Conservation (phyloP, 2,113 vertebrate genomes). For the Stercorarius parasiticus region DNA sequence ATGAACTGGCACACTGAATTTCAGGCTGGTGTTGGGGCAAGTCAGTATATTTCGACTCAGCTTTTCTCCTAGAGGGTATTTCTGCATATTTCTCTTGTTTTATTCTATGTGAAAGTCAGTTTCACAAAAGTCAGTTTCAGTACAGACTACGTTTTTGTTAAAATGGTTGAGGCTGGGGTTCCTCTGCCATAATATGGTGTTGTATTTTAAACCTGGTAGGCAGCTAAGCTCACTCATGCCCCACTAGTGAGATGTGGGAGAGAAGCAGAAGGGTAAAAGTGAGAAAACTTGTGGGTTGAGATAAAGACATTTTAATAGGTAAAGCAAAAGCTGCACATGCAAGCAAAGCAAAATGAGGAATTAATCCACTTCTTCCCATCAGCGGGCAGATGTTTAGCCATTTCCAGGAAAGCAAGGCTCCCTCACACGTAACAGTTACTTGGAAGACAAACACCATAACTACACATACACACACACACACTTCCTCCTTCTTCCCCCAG, state of each 20-base stretch:
- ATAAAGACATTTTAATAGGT: background rate
- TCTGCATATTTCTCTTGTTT: background rate
- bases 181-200: background rate
- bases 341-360: background rate
- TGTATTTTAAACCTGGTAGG: background rate
- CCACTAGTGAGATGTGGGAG: no score
- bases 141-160: rapidly evolving
- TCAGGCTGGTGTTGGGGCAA: background rate
- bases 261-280: background rate
- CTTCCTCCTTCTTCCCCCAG: background rate
- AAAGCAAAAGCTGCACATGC: background rate
- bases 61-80: background rate
- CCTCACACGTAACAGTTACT: background rate
- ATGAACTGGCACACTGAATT: background rate
- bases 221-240: background rate
- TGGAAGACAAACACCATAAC: background rate
- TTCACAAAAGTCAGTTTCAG: background rate
- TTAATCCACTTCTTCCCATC: background rate
- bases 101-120: background rate
- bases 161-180: background rate
- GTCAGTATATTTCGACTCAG: background rate
- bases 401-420: background rate
- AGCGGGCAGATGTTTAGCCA: background rate
- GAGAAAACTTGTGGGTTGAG: background rate
- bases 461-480: no score